Evolutionary conservation across 2,888 invertebrate species (phyloP), one percentile per base, ranked within the genome.

Genomic region (Meiosimyza platycephala): DNA sequence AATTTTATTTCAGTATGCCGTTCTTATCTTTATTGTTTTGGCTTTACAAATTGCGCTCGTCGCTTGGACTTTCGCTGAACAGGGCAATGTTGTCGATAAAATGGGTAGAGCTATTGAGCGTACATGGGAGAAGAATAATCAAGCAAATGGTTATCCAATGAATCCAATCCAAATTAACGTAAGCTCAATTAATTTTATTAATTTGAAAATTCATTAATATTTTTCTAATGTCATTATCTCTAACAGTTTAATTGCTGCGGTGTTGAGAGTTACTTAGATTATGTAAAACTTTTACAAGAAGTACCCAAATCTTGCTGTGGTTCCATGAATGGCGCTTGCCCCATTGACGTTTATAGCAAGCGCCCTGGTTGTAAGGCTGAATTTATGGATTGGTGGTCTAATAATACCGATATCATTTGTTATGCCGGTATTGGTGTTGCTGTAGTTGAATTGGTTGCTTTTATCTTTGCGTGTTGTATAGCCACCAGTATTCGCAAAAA

Each of bases 391-490:
- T 86, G 84, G 75, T 85, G 85, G 85, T 65, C 74, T 6, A 75
- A 79, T 6, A 84, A 83, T 68, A 81, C 76, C 1, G 79, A 79
- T 16, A 85, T 91, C 50, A 89, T 93, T 62, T 92, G 92, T 76
- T 91, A 90, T 62, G 88, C 92, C 60, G 92, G 92, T 18, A 89
- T 94, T 72, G 92, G 90, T 69, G 89, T 94, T 64, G 93, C 92
- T 59, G 91, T 89, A 76, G 86, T 92, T 80, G 93, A 93, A 92
- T 88, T 93, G 76, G 87, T 92, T 79, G 93, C 93, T 74, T 93
- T 95, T 73, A 89, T 94, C 80, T 94, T 96, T 86, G 93, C 95
- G 69, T 92, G 95, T 86, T 95, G 94, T 84, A 89, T 97, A 84
- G 94, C 94, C 76, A 93, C 93, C 85, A 93, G 94, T 82, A 94